Evolutionary conservation across 2,797 vertebrate species (phyloP), one percentile per base, ranked within the genome.

Genomic region (Selene dorsalis): DNA sequence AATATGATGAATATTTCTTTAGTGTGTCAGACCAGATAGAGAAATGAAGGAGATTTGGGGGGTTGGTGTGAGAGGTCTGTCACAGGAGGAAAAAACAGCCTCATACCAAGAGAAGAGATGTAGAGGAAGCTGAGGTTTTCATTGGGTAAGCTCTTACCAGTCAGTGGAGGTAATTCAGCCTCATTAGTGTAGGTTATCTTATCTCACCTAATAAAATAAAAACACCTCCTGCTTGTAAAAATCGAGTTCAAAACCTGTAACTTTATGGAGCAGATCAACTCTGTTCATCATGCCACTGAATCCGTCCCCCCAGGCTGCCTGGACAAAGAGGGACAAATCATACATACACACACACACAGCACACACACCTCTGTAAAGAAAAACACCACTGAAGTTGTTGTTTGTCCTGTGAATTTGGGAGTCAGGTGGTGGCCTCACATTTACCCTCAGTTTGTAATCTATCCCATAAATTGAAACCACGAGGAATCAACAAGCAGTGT

Each of bases 321-420:
- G 30, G 68, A 67, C 13, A 17, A 47, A 22, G 58, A 18, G 9
- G 30, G 59, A 69, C n/a, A n/a, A 66, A 17, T 45, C 4, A n/a
- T n/a, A 30, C 22, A 50, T 8, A 45, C 4, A 45, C 43, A 62
- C 28, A 48, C 45, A 55, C 11, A n/a, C 11, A 11, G 18, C 18
- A 50, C 16, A 6, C 38, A 57, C 4, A 43, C 22, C 24, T 56
- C 38, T 32, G 35, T n/a, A 30, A 35, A 78, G 52, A 65, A 82
- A 85, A 88, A 83, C 84, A 83, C 17, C 61, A 17, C 47, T 70
- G 60, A 64, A 61, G 86, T 84, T 77, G 82, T 86, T 89, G 85
- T 89, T 90, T 87, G 83, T 81, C 52, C 6, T 30, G 14, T 74
- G 30, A 57, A 72, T 56, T 70, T 75, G 70, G 47, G 32, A 58